Conservation (phyloP, 2,113 vertebrate genomes). For the Erythrocercus mccallii region DNA sequence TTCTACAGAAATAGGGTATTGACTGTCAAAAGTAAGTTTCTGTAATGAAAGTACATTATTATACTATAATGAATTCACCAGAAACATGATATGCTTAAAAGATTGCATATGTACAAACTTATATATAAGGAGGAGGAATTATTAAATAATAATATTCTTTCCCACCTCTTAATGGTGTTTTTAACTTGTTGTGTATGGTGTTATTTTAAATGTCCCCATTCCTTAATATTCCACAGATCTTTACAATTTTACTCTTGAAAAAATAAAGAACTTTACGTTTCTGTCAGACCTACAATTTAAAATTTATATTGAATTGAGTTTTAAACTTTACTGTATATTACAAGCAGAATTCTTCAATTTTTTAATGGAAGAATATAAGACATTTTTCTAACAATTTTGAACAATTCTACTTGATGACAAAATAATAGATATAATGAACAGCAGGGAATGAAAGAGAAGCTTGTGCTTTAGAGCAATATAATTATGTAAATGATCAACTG, state of each 20-base stretch:
- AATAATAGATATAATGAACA: slow-evolving; percentile 5
- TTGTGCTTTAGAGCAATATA: background rate
- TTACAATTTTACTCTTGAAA: background rate
- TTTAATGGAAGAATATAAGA: background rate
- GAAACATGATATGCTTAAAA: background rate
- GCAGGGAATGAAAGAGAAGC: background rate
- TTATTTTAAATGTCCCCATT: background rate
- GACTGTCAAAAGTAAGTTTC: background rate
- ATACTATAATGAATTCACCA: background rate
- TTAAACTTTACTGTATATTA: background rate
- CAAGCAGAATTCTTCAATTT: background rate
- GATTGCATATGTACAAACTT: background rate
- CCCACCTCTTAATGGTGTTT: background rate
- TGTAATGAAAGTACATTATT: background rate
- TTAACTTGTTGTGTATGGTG: background rate
- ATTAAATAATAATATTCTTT: background rate
- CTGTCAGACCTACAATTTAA: background rate
- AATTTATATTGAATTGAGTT: background rate
- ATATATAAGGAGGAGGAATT: background rate
- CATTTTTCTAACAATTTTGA: background rate
- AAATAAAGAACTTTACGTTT: background rate
- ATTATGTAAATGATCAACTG: background rate
- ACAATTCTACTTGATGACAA: background rate
- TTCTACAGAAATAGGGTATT: background rate
- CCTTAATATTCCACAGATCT: background rate